Percentiles rank a stretch among this genome's conserved stretches.
Evolutionary conservation across 37 sponge, comb jelly and placozoan genomes (phyloP).

Genomic region (Axinella damicornis): DNA sequence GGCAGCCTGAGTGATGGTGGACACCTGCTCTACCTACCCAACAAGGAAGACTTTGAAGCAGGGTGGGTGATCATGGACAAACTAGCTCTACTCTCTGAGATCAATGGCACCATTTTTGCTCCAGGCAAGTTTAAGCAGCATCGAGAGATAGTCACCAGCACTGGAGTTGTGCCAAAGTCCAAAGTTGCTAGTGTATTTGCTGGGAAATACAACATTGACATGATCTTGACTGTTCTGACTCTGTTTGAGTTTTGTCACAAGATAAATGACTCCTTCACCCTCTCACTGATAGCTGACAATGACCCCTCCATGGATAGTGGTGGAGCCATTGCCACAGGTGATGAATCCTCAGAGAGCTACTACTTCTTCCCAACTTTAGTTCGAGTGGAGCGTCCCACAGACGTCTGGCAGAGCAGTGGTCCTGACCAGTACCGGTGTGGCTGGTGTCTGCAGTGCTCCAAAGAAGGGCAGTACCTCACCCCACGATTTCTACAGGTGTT

Average conservation of each 20-base stretch:
- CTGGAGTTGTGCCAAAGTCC: conserved; percentile 22
- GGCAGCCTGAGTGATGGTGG: conserved; percentile 7
- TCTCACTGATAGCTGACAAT: neutral
- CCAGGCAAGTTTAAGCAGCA: conserved; percentile 9
- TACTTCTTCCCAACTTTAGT: conserved; percentile 43
- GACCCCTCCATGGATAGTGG: no score
- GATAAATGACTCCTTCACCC: neutral
- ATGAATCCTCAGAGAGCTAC: neutral
- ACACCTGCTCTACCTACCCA: conserved; percentile 4
- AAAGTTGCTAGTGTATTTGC: neutral
- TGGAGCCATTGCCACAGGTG: neutral
- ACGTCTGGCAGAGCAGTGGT: neutral
- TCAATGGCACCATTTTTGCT: conserved; percentile 37
- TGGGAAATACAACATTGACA: neutral
- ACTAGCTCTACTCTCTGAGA: conserved; percentile 3
- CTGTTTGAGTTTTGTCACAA: conserved; percentile 29
- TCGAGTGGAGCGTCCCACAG: neutral
- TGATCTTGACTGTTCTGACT: conserved; percentile 14
- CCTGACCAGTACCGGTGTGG: neutral
- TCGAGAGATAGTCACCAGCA: neutral
- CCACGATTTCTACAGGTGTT: conserved; percentile 33
- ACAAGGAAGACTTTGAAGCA: neutral
- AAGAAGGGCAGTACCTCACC: conserved; percentile 16
- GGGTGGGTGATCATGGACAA: conserved; percentile 17
- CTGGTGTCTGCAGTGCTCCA: neutral